Evolutionary conservation across 1,140 invertebrate species (phyloP), one percentile per base, ranked within the genome.

Genomic region (Phortica variegata): DNA sequence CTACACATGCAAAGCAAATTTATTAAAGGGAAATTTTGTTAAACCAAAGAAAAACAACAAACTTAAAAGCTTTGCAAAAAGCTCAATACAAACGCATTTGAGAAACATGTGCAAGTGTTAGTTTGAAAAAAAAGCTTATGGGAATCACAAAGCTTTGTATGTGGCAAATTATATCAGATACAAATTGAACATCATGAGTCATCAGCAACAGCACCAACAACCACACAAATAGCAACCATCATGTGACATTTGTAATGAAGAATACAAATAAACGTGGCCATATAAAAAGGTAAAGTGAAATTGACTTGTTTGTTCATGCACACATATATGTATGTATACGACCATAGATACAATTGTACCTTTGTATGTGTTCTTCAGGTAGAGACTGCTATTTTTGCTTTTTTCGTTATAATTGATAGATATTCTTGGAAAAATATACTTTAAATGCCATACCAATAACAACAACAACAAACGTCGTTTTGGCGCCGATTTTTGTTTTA

Each of bases 131-230:
- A 34, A 31, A 18, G 13, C 17, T 38, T 7, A 7, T 38, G 7
- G 18, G 36, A 38, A 38, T 18, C 12, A 8, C 7, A 32, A 20
- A 52, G 48, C 33, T 56, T 34, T 34, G 48, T 49, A 21, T 13
- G 53, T 40, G 54, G 44, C 36, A 49, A 58, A 54, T 47, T 31
- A 59, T 50, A 49, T n/a, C n/a, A n/a, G n/a, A n/a, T n/a, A n/a
- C n/a, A n/a, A n/a, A n/a, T n/a, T n/a, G 63, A 68, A 60, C 16
- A 20, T 60, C 15, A 60, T 68, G 63, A 68, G 63, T 68, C 63
- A 68, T 43, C 49, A 68, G 60, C 61, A n/a, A n/a, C 49, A 52
- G 49, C 43, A 40, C 40, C 49, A 54, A 61, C 54, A 62, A 54
- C 46, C 45, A 37, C 46, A 47, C 36, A 20, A 21, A 18, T 43